A percentile compares a stretch with the other conserved stretches of the same genome.
Conservation (phyloP, 92 coral and sea anemone species). For the Parazoanthus swiftii region DNA sequence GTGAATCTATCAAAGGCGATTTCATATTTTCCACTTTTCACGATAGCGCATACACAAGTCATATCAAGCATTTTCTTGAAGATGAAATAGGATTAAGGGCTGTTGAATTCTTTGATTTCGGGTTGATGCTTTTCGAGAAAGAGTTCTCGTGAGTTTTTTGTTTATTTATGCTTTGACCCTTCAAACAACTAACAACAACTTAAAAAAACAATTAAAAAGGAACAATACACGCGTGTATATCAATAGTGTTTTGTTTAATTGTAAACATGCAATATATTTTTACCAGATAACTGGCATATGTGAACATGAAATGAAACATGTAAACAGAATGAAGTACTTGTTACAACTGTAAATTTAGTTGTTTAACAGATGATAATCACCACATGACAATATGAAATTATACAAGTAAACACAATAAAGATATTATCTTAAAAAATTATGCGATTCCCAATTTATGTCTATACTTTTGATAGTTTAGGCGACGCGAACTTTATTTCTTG, state of each 20-base stretch:
- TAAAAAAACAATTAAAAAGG: background rate
- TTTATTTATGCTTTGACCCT: background rate
- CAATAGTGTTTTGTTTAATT: background rate
- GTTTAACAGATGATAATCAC: background rate
- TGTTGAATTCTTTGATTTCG: conserved; percentile 90
- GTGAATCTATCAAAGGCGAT: conserved; percentile 49
- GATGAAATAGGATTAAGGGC: conserved; percentile 66
- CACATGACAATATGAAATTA: background rate
- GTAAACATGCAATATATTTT: background rate
- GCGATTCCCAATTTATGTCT: background rate
- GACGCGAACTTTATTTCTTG: too few relatives aligned
- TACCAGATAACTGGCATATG: background rate
- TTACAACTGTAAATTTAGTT: background rate
- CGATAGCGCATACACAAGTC: conserved; percentile 51
- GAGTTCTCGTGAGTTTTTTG: conserved; percentile 31
- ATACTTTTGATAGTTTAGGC: too few relatives aligned
- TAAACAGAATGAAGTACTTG: background rate
- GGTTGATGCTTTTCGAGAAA: conserved; percentile 83
- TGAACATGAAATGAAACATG: background rate
- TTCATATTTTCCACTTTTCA: conserved; percentile 92
- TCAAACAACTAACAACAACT: background rate
- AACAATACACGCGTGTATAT: background rate
- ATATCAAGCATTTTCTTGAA: conserved; percentile 69
- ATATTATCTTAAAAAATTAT: too few relatives aligned
- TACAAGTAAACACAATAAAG: background rate